phyloP scores from a whole-genome alignment of 2,888 invertebrate genomes.

The Parnassius glacialis region DNA sequence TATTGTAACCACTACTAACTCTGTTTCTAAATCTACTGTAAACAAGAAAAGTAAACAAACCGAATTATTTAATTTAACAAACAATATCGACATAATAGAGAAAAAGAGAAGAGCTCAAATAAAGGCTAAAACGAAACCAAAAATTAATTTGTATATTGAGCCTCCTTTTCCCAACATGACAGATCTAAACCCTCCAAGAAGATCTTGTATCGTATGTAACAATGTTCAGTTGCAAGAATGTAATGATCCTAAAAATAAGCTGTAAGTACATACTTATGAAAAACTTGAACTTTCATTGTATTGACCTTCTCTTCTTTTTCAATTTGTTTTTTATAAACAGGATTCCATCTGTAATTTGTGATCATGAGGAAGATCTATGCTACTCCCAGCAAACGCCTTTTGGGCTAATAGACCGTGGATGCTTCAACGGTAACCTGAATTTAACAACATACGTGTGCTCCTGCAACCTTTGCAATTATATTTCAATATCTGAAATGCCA shows the following conservation, averaged over 20 bases:
- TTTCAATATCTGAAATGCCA: constrained; percentile 63
- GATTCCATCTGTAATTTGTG: constrained; percentile 50
- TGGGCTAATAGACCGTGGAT: constrained; percentile 64
- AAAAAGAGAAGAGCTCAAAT: not conserved
- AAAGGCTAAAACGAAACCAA: not conserved
- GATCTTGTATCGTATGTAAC: constrained; percentile 59
- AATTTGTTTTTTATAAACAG: constrained; percentile 34
- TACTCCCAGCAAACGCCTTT: constrained; percentile 67
- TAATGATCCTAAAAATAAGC: constrained; percentile 49
- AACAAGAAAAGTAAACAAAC: constrained; percentile 24
- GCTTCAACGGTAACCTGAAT: constrained; percentile 55
- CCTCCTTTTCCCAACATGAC: constrained; percentile 23
- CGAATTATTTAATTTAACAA: constrained; percentile 36
- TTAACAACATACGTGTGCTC: constrained; percentile 59
- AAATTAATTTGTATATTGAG: constrained; percentile 8
- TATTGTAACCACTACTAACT: not conserved
- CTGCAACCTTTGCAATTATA: constrained; percentile 67
- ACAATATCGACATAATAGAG: constrained; percentile 17
- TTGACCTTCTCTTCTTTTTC: not conserved
- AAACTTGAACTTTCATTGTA: not conserved
- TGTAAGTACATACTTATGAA: constrained; percentile 45
- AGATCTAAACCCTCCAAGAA: constrained; percentile 30
- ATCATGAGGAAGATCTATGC: constrained; percentile 54
- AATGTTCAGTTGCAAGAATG: constrained; percentile 52
- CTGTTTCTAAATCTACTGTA: constrained; percentile 3